A percentile compares a stretch with the other conserved stretches of the same genome.
Evolutionary conservation across 1,140 invertebrate species (phyloP).

Genomic region (Nomia melanderi): DNA sequence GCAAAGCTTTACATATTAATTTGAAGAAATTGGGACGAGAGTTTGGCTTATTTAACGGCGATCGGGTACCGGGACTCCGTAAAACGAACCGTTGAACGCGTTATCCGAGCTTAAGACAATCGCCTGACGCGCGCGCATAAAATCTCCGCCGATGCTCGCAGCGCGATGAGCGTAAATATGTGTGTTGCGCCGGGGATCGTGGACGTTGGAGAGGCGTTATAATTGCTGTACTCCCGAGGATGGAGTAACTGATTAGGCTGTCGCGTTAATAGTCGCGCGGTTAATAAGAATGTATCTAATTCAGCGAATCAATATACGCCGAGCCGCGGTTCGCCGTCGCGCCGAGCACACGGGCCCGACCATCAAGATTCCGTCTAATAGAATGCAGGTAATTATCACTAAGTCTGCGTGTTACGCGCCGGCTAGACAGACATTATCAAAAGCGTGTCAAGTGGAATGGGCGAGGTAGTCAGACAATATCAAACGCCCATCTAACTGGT

Average conservation of each 20-base stretch:
- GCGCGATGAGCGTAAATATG: background rate
- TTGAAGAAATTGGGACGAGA: no score
- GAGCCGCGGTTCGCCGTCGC: background rate
- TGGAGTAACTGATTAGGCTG: no score
- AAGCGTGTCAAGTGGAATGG: background rate
- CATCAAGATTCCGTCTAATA: background rate
- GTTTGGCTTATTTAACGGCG: no score
- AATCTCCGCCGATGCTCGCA: background rate
- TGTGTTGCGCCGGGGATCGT: background rate
- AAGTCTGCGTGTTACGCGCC: background rate
- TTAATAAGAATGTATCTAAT: background rate
- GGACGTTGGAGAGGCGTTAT: no score
- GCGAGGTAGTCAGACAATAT: background rate
- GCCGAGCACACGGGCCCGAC: background rate
- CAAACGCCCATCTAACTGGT: background rate
- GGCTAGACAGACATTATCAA: background rate
- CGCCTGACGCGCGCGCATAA: no score
- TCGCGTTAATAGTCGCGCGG: background rate
- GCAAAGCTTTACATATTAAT: no score
- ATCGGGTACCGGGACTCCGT: no score
- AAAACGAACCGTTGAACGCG: no score
- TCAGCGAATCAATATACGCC: background rate
- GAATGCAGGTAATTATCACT: background rate
- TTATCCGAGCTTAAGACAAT: no score
- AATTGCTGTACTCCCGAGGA: no score